These are phyloP conservation scores for Centropristis striata DNA, from an alignment of 2,113 vertebrate genomes.

Conservation along the genomic window DNA sequence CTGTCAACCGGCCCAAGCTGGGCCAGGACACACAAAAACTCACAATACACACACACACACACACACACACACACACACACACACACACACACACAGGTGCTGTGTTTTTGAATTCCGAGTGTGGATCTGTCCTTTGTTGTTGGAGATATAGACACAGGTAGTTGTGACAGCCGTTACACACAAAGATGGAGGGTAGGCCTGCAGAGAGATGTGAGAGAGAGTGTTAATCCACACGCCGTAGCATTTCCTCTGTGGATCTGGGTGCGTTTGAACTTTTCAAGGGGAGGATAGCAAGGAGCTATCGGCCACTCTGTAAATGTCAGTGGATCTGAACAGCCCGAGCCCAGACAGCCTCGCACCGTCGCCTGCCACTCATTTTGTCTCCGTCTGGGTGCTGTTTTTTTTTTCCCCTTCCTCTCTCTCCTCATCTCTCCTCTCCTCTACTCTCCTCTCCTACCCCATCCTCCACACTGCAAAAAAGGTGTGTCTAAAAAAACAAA, in stretches of 20 bases:
- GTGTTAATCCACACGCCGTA: slow-evolving; percentile 68
- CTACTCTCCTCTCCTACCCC: slow-evolving; percentile 5
- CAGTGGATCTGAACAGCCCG: slow-evolving; percentile 72
- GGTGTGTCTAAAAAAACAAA: too few relatives aligned
- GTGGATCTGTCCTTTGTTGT: slow-evolving; percentile 32
- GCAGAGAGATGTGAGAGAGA: slow-evolving; percentile 59
- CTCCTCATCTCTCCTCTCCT: too few relatives aligned
- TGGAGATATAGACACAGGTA: slow-evolving; percentile 35
- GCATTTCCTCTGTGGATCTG: slow-evolving; percentile 73
- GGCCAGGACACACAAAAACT: slow-evolving; percentile 12
- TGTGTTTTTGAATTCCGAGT: slow-evolving; percentile 6
- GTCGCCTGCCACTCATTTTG: slow-evolving; percentile 70
- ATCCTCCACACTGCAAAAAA: too few relatives aligned
- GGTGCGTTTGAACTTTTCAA: slow-evolving; percentile 81
- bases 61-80: slow-evolving; percentile 12
- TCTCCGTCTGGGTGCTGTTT: slow-evolving; percentile 56
- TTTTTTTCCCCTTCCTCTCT: slow-evolving; percentile 34
- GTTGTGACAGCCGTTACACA: slow-evolving; percentile 50
- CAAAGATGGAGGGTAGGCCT: slow-evolving; percentile 39
- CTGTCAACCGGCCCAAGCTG: slow-evolving; percentile 19
- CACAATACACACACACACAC: background rate
- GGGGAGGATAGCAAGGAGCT: slow-evolving; percentile 62
- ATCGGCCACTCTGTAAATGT: slow-evolving; percentile 83
- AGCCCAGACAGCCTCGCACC: slow-evolving; percentile 58
- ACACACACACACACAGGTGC: too few relatives aligned